These are phyloP conservation scores for Florisuga fusca DNA, from an alignment of 2,797 vertebrate genomes.

Conservation along the genomic window DNA sequence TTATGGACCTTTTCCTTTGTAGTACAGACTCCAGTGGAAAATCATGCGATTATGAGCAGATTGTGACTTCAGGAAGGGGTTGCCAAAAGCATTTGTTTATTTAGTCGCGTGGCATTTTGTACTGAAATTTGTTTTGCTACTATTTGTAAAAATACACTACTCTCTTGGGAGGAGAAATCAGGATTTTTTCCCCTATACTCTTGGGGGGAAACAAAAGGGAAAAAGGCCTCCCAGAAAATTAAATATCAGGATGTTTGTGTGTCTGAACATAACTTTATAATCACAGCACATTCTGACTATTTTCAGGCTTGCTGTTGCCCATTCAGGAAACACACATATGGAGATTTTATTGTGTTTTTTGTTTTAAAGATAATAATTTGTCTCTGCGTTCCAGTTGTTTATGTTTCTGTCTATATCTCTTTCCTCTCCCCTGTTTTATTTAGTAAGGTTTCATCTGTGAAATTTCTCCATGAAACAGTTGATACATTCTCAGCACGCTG, in stretches of 20 bases:
- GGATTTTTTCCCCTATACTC: neutral
- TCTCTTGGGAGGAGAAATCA: slow-evolving; percentile 36
- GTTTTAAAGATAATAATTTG: slow-evolving; percentile 70
- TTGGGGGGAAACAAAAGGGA: neutral
- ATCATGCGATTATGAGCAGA: slow-evolving; percentile 2
- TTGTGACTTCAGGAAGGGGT: slow-evolving; percentile 35
- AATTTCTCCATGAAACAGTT: slow-evolving; percentile 75
- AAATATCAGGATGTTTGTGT: neutral
- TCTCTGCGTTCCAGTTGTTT: slow-evolving; percentile 66
- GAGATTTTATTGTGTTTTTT: slow-evolving; percentile 58
- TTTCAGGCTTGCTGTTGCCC: neutral
- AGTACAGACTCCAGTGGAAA: slow-evolving; percentile 45
- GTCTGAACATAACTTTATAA: slow-evolving; percentile 55
- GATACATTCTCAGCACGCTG: slow-evolving; percentile 76
- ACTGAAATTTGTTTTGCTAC: slow-evolving; percentile 60
- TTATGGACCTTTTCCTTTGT: slow-evolving; percentile 72
- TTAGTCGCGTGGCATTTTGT: slow-evolving; percentile 45
- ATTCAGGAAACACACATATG: slow-evolving; percentile 22
- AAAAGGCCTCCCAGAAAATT: slow-evolving; percentile 1
- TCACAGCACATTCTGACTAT: neutral
- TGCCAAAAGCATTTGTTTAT: slow-evolving; percentile 71
- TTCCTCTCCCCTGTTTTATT: slow-evolving; percentile 75
- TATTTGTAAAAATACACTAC: slow-evolving; percentile 26
- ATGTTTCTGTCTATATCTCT: slow-evolving; percentile 68
- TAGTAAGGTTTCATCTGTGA: slow-evolving; percentile 73